Base-by-base conservation (phyloP, 2,797 vertebrate species). In the Salmo trutta region DNA sequence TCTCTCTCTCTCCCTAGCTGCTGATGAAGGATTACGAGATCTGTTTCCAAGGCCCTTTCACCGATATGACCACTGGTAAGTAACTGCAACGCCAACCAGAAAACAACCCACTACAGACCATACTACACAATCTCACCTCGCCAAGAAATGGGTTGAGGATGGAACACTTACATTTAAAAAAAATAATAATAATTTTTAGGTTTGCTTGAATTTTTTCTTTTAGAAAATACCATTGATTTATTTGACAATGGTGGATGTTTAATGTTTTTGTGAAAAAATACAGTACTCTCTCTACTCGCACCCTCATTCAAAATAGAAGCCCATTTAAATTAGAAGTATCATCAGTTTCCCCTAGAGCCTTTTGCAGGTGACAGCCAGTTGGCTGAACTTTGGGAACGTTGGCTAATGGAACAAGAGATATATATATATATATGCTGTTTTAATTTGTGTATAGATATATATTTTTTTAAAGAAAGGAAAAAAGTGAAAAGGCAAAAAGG, bases 21-120 rank as follows among this genome's bases (percentile, higher is more conserved):
- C 95, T 98, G 75, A 94, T 99, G 90, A 93, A 81, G 36, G 94
- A 85, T 78, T 95, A 94, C 71, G 94, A 92, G 83, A 93, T 99
- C 91, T 98, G 94, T 86, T 96, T 97, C 86, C 94, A 88, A 70
- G 97, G 96, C 1, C 89, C 94, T 53, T 99, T 98, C 83, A 94
- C 93, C 68, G 95, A 94, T 82, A 97, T 99, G 96, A 92, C 92
- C 10, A 94, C 91, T 94, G 97, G 97, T 98, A 91, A 79, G 89
- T 36, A 54, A 21, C 62, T 27, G 41, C 14, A n/a, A 70, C 19
- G 36, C 19, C 8, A 2, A 21, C 41, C 47, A 52, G 19, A 41
- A 33, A 33, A 31, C 17, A 33, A 69, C 31, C 27, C 24, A 16
- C 27, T 27, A 16, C 14, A 16, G 36, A 41, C 51, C 21, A 19